Conservation (phyloP, 2,113 vertebrate genomes). For the Hemicordylus capensis region DNA sequence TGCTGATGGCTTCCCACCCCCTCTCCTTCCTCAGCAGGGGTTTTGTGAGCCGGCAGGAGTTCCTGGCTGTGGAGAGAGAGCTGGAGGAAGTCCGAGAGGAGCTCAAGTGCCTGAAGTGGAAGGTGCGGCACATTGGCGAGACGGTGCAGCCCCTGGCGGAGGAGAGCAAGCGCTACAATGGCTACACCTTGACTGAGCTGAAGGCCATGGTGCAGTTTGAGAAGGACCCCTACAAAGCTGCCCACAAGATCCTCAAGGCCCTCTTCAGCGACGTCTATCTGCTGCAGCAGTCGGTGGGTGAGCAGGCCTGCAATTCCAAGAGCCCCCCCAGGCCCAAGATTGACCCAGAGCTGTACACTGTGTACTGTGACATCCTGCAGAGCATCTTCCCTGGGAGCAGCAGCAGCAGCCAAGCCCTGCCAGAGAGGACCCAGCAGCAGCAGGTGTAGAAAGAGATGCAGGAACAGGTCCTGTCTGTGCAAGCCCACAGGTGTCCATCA, state of each 20-base stretch:
- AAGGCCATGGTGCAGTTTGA: constrained; percentile 67
- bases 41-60: constrained; percentile 57
- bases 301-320: constrained; percentile 53
- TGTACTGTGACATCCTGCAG: constrained; percentile 64
- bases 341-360: constrained; percentile 64
- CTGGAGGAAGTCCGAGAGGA: constrained; percentile 60
- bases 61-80: constrained; percentile 67
- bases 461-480: background rate
- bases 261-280: constrained; percentile 60
- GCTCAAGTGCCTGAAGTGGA: constrained; percentile 66
- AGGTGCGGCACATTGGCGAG: constrained; percentile 63
- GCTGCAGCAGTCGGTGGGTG: constrained; percentile 38
- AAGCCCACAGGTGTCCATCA: background rate
- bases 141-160: constrained; percentile 54
- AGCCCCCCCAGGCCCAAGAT: constrained; percentile 49
- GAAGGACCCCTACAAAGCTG: constrained; percentile 60
- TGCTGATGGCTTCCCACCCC: constrained; percentile 7
- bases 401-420: constrained; percentile 52
- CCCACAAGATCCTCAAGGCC: constrained; percentile 57
- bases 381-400: constrained; percentile 61
- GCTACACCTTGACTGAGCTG: constrained; percentile 65
- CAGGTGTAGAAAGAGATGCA: background rate
- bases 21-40: constrained; percentile 56
- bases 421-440: constrained; percentile 5
- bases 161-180: constrained; percentile 63